Base-by-base conservation (phyloP, 64 coral and sea anemone genomes). In the Astreopora myriophthalma region DNA sequence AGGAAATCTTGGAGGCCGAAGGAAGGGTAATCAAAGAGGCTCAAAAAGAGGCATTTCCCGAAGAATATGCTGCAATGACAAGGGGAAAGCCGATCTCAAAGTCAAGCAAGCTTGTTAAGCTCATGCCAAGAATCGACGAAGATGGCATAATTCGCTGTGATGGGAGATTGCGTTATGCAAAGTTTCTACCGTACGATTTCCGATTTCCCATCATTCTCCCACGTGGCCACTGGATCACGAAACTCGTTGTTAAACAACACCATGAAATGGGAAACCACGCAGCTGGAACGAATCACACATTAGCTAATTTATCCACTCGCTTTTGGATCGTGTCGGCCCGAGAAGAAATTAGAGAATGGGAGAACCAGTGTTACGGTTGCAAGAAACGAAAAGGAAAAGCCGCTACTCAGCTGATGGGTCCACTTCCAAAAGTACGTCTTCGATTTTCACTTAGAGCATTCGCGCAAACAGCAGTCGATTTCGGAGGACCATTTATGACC, bases 271-370 rank as follows among this genome's bases (percentile, higher is more conserved):
- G 80, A 65, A 90, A 90, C 63, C 81, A 95, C 65, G 36, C 46
- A 37, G 68, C 76, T 19, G 93, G 93, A 79, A 90, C 80, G 1
- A 90, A 95, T 31, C 88, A 79, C 35, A 90, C 72, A n/a, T 69
- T 90, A 40, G 87, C 48, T 6, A 72, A 62, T 9, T 73, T 88
- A 46, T 52, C 74, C 26, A 71, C 84, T 13, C 34, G 67, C 23
- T 94, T 74, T 66, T 94, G 86, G 75, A 84, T 94, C 46, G 88
- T 94, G 16, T 30, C 61, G 28, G 92, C 85, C 28, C 66, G 66
- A 83, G 85, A 94, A 89, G 86, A 89, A 85, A 94, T 89, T 30
- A 46, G 85, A 40, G 86, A 89, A 34, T 89, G 92, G 86, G 92
- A 89, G 75, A 82, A 65, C 24, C 74, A 89, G 64, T 89, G 92